phyloP scores from a whole-genome alignment of 2,113 vertebrate species.

The Vulpes lagopus region DNA sequence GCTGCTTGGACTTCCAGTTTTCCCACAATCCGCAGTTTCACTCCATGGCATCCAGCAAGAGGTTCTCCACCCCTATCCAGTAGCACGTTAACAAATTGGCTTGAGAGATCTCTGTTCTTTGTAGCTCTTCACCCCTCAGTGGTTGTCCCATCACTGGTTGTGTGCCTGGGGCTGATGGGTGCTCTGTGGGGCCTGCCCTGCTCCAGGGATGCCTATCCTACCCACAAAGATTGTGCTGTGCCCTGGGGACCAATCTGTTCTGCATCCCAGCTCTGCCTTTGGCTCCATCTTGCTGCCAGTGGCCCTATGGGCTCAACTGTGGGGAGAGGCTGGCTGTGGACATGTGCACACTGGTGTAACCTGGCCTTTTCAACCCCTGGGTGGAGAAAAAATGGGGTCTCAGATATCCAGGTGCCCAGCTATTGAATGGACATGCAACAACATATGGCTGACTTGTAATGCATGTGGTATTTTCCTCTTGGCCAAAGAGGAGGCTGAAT shows the following conservation, averaged over 20 bases:
- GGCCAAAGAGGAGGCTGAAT: background rate
- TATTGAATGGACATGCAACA: background rate
- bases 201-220: accelerated
- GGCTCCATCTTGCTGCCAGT: background rate
- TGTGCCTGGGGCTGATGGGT: background rate
- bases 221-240: accelerated
- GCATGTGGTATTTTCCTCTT: background rate
- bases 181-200: background rate
- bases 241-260: background rate
- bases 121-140: background rate
- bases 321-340: background rate
- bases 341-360: background rate
- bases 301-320: background rate
- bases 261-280: background rate
- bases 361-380: background rate
- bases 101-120: background rate
- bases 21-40: background rate
- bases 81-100: background rate
- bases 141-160: background rate
- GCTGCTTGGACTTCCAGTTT: background rate
- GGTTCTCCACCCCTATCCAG: background rate
- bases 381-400: background rate
- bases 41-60: background rate
- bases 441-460: background rate
- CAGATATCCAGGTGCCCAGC: background rate